Conservation (phyloP, 2,888 invertebrate species). For the Eupithecia dodoneata region DNA sequence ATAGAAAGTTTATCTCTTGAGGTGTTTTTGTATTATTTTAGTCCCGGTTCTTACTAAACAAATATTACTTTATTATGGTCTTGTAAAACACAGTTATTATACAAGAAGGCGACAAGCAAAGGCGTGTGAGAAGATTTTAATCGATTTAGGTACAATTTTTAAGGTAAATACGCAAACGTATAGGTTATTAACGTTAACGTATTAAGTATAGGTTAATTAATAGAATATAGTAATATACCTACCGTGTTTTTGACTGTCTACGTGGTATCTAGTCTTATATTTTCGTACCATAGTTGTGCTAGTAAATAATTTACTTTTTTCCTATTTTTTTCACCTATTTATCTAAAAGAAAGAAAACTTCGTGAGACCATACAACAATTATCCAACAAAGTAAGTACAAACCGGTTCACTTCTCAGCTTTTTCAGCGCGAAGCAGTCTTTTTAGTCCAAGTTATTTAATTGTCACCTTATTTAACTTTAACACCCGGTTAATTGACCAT, state of each 20-base stretch:
- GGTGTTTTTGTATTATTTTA: conserved; percentile 3
- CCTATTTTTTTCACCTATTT: background rate
- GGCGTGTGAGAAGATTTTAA: background rate
- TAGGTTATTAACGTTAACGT: no score
- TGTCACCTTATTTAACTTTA: conserved; percentile 78
- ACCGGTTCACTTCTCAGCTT: conserved; percentile 37
- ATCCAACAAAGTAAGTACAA: conserved; percentile 14
- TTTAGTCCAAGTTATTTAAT: conserved; percentile 62
- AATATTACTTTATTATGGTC: background rate
- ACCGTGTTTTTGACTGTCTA: no score
- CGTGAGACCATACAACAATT: background rate
- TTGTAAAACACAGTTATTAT: background rate
- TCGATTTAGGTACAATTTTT: background rate
- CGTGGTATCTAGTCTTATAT: no score
- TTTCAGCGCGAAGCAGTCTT: conserved; percentile 51
- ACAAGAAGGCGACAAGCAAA: background rate
- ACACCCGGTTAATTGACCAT: conserved; percentile 81
- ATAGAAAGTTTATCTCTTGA: conserved; percentile 58
- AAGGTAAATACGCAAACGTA: background rate
- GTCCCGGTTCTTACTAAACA: background rate
- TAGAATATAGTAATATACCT: background rate
- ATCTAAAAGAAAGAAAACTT: background rate
- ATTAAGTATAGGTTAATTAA: no score
- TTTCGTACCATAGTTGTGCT: no score
- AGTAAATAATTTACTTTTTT: no score